phyloP scores from a whole-genome alignment of 2,888 invertebrate species.

The Zygogramma bicolorata region DNA sequence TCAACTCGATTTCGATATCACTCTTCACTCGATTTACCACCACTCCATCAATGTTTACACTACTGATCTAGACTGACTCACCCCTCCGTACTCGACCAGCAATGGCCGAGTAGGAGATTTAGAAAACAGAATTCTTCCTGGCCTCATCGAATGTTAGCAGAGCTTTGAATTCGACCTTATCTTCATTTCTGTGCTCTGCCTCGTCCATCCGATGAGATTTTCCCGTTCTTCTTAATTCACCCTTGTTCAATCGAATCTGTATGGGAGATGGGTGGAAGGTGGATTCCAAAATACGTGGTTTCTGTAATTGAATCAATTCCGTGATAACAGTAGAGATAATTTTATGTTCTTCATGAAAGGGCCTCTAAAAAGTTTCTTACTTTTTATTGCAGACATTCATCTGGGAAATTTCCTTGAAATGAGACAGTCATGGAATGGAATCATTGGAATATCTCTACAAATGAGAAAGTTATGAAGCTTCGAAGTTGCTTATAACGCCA shows the following conservation, averaged over 20 bases:
- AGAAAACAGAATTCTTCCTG: not conserved
- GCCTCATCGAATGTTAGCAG: not conserved
- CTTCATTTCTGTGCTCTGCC: not conserved
- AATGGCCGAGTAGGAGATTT: not conserved
- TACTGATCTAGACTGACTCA: not conserved
- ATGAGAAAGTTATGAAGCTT: no score
- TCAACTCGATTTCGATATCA: not conserved
- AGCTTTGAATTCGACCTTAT: not conserved
- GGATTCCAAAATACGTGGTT: no score
- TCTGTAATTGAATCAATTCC: no score
- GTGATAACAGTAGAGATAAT: no score
- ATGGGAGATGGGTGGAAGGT: not conserved
- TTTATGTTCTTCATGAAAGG: no score
- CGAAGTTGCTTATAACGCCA: no score
- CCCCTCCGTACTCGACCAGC: not conserved
- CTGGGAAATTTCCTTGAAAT: no score
- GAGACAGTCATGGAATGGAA: no score
- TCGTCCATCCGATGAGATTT: not conserved
- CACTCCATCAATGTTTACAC: slow-evolving; percentile 2
- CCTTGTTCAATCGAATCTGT: not conserved
- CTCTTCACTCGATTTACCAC: not conserved
- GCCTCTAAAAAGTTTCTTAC: no score
- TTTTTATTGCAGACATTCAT: no score
- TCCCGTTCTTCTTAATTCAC: not conserved
- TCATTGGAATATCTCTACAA: no score